Evolutionary conservation across 2,797 vertebrate species (phyloP).

Genomic region (Lacerta bilineata): DNA sequence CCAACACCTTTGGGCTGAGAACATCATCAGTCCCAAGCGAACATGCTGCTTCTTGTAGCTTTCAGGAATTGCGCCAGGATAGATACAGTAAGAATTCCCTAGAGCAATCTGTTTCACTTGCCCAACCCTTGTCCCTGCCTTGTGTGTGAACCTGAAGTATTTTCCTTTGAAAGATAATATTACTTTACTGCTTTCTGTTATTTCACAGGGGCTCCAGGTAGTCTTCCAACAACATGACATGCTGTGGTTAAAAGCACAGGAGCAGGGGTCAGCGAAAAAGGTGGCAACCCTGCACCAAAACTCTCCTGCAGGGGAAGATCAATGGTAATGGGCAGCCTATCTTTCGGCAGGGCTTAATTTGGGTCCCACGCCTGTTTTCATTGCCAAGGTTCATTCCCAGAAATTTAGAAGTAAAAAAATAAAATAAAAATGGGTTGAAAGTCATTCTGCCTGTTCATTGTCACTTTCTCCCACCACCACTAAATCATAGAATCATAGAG

Average conservation of each 20-base stretch:
- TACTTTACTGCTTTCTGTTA: no score
- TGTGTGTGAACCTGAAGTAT: conserved; percentile 47
- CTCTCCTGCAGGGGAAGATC: no score
- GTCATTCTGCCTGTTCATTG: background rate
- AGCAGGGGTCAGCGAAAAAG: no score
- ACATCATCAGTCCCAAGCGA: conserved; percentile 27
- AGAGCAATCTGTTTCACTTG: conserved; percentile 41
- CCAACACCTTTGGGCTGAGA: background rate
- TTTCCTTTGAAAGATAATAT: no score
- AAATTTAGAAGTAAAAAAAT: background rate
- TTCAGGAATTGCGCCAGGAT: conserved; percentile 39
- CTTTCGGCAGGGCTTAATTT: background rate
- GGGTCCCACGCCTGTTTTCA: background rate
- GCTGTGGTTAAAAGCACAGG: no score
- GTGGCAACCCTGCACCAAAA: no score
- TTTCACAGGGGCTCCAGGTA: no score
- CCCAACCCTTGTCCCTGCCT: conserved; percentile 45
- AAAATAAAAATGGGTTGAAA: no score
- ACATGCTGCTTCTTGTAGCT: conserved; percentile 35
- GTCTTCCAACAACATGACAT: no score
- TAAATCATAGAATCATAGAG: background rate
- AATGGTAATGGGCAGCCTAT: background rate
- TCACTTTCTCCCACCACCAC: background rate
- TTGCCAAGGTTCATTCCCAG: background rate
- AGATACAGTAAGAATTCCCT: conserved; percentile 42